Base-by-base conservation (phyloP, 2,113 vertebrate genomes). In the Salvelinus alpinus region DNA sequence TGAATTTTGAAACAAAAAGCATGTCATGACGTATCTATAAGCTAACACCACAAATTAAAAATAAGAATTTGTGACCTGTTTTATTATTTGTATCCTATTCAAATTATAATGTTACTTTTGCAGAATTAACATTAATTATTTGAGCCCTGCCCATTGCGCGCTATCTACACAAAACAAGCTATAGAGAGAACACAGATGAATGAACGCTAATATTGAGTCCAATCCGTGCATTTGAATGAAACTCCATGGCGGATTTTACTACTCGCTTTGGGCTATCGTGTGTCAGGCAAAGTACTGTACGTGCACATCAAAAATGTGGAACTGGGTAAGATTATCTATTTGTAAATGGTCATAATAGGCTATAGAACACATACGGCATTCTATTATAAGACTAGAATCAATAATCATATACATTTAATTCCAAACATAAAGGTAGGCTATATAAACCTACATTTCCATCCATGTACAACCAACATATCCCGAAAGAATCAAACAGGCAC, bases 181-280 rank as follows among this genome's bases (percentile, higher is more conserved):
- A 44, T 2, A 44, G 9, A 44, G 9, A 44, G 38, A 2, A 9
- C 31, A 67, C 29, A 29, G 18, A 18, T 8, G 31, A 68, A 34
- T 68, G 14, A 38, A 68, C 18, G 14, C 31, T 68, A 44, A 44
- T 44, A 68, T 66, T 4, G 54, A 62, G 64, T 82, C 80, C 85
- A 18, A 3, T 74, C 48, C 64, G 59, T 20, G 12, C 29, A 64
- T 38, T 64, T 68, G 25, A 80, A 65, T 60, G 12, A 0, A 79
- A 34, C 0, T 91, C 92, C 87, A 82, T 81, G 73, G 81, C 91
- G 71, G 60, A 57, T 86, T 90, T 93, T 92, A 27, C 74, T 54
- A 54, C 20, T 24, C 11, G 5, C 86, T 81, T 20, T 60, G 75
- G 72, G 79, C 77, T 82, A 59, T 14, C n/a, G 25, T 78, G 75